These are phyloP conservation scores for Centroberyx gerrardi DNA, from an alignment of 2,797 vertebrate species.

Conservation along the genomic window DNA sequence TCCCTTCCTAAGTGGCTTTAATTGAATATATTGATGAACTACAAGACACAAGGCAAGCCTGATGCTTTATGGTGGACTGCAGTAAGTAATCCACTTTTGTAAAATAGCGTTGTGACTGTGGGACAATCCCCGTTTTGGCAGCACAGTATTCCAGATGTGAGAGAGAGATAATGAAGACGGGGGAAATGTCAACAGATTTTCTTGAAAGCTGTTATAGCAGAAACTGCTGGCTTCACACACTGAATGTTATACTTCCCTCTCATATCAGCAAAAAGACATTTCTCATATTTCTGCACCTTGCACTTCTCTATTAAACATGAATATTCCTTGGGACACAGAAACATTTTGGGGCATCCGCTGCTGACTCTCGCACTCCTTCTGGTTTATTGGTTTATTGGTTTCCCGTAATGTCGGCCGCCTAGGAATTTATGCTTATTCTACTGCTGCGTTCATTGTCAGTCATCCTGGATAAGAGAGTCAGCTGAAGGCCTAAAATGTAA, in stretches of 20 bases:
- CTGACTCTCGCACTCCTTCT: background rate
- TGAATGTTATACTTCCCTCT: constrained; percentile 33
- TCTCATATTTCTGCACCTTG: background rate
- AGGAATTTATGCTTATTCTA: too few species aligned
- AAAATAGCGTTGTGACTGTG: constrained; percentile 20
- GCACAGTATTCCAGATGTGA: constrained; percentile 18
- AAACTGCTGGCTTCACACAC: constrained; percentile 4
- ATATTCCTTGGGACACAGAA: background rate
- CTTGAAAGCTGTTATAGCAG: constrained; percentile 43
- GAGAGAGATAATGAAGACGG: constrained; percentile 23
- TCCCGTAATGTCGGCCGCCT: background rate
- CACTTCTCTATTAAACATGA: background rate
- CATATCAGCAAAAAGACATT: background rate
- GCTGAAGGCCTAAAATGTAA: too few species aligned
- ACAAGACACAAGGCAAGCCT: background rate
- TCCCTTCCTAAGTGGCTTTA: constrained; percentile 45
- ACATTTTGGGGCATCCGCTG: background rate
- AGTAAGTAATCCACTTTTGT: background rate
- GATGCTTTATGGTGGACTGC: background rate
- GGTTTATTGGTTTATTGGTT: background rate
- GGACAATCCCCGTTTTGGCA: constrained; percentile 31
- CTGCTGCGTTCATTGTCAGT: too few species aligned
- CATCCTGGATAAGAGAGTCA: background rate
- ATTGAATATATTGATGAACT: constrained; percentile 35
- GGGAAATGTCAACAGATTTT: constrained; percentile 41